These are phyloP conservation scores for Tenualosa ilisha DNA, from an alignment of 2,797 vertebrate genomes.

Conservation along the genomic window DNA sequence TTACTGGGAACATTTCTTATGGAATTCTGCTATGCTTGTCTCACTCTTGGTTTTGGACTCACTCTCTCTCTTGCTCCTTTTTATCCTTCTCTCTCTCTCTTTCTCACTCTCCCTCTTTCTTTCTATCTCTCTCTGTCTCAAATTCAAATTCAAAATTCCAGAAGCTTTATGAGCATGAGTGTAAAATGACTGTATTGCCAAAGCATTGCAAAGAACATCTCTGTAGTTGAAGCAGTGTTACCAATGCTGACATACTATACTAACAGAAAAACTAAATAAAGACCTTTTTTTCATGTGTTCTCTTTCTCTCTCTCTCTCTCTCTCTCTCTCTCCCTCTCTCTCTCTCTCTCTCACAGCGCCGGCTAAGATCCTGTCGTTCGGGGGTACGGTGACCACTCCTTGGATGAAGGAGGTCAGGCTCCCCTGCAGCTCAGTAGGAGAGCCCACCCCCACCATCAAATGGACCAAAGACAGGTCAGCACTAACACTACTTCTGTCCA, in stretches of 20 bases:
- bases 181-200: too few species aligned
- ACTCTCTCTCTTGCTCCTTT: neutral
- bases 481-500: neutral
- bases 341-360: slow-evolving; percentile 76
- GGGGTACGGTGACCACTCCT: slow-evolving; percentile 92
- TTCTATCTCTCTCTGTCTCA: slow-evolving; percentile 16
- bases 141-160: too few species aligned
- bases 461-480: slow-evolving; percentile 98
- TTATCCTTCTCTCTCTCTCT: neutral
- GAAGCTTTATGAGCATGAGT: too few species aligned
- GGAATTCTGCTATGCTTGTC: neutral
- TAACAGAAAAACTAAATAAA: too few species aligned
- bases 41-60: neutral
- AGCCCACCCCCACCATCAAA: slow-evolving; percentile 89
- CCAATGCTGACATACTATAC: too few species aligned
- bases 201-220: too few species aligned
- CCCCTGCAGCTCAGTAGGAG: slow-evolving; percentile 93
- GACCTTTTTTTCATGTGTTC: too few species aligned
- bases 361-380: slow-evolving; percentile 96
- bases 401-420: slow-evolving; percentile 98
- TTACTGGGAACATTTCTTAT: neutral
- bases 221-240: too few species aligned
- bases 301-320: neutral
- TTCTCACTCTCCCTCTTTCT: neutral
- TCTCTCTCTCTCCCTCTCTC: neutral